Evolutionary conservation across 2,888 invertebrate genomes (phyloP), one percentile per base, ranked within the genome.

Genomic region (Trilocha varians): DNA sequence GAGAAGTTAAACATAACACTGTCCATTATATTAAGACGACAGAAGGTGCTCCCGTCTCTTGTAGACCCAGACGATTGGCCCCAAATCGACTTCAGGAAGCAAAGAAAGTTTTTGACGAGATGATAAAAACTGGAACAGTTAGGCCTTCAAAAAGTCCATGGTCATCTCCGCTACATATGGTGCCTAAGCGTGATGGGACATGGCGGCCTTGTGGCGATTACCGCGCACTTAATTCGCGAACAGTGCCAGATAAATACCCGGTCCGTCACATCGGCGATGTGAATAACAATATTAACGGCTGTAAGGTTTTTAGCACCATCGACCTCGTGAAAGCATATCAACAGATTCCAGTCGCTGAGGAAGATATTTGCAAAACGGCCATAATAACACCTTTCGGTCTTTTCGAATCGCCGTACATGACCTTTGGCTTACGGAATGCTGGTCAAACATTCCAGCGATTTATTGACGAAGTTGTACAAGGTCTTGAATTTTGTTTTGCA

Each of bases 211-310:
- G 69, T 45, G 64, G 67, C 13, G 47, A 50, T 16, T 48, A 50
- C 33, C 38, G 50, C 1, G 35, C 3, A 55, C 42, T 69, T 1
- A 70, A 65, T 40, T 51, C 53, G 2, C 46, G 41, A 17, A 62
- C 57, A 6, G 46, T 52, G 6, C 53, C 58, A 1, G 57, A 62
- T 25, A 36, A 46, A 5, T 65, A 66, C 41, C 65, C 67, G 0
- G 43, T 66, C 4, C 49, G 59, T 2, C 57, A 68, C 40, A 55
- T 75, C 5, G 50, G 59, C 14, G 65, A 68, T 43, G 62, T 69
- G 35, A 13, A 56, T 0, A 49, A 56, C 13, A 42, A 44, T 5
- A 48, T 73, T 0, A 25, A 40, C 5, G 61, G 55, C 1, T 53
- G 47, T n/a, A 48, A 32, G 11, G 39, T 59, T 11, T 68, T 64